A percentile compares a stretch with the other conserved stretches of the same genome.
phyloP scores from a whole-genome alignment of 2,797 vertebrate genomes.

The Leucoraja ocellata region DNA sequence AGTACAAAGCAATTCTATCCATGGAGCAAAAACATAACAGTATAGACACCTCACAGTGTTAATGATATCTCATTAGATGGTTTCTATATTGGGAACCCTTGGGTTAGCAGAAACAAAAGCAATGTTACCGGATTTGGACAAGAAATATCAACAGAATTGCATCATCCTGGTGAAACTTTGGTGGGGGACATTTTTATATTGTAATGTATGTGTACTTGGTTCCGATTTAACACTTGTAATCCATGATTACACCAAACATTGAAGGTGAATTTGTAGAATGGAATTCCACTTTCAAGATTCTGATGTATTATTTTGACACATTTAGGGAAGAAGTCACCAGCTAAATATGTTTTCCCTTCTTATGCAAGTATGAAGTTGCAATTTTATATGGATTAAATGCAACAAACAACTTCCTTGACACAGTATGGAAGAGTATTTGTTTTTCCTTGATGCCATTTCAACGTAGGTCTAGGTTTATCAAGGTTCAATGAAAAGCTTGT shows the following conservation, averaged over 20 bases:
- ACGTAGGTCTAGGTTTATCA: too few relatives aligned
- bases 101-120: not conserved
- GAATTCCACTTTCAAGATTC: not conserved
- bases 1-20: constrained; percentile 3
- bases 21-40: constrained; percentile 3
- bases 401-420: not conserved
- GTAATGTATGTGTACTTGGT: not conserved
- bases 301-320: not conserved
- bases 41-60: constrained; percentile 19
- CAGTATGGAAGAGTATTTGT: not conserved
- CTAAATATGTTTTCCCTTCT: not conserved
- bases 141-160: not conserved
- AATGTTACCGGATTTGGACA: constrained; percentile 12
- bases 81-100: not conserved
- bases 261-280: not conserved
- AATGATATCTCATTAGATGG: constrained; percentile 19
- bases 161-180: not conserved
- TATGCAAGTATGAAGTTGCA: not conserved
- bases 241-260: constrained; percentile 14
- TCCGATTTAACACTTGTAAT: not conserved
- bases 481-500: too few relatives aligned
- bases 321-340: not conserved
- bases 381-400: not conserved
- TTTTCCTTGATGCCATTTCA: not conserved
- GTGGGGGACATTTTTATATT: not conserved